Evolutionary conservation across 2,113 vertebrate species (phyloP).

Genomic region (Pomatorhinus ruficollis): DNA sequence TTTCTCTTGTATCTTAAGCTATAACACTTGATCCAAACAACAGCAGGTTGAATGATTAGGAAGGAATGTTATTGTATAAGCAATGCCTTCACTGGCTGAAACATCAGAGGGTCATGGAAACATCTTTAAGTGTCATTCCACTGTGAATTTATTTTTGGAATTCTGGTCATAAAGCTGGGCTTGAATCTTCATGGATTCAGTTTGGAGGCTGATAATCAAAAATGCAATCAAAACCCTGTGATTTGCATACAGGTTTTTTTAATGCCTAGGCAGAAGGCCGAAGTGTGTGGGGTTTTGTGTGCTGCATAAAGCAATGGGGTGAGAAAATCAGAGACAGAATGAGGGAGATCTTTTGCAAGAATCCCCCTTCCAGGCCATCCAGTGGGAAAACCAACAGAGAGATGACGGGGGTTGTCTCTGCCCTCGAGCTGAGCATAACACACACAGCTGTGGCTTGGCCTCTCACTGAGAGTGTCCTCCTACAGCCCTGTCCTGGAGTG

Average conservation of each 20-base stretch:
- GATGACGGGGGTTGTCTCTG: fast-evolving
- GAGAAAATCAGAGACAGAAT: background rate
- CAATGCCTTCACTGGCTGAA: conserved; percentile 38
- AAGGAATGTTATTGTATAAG: conserved; percentile 56
- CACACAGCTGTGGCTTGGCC: background rate
- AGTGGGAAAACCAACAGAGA: background rate
- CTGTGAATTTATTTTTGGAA: conserved; percentile 33
- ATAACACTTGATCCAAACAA: conserved; percentile 44
- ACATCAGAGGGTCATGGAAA: conserved; percentile 42
- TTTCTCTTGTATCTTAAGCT: conserved; percentile 46
- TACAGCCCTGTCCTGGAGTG: background rate
- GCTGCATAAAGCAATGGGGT: background rate
- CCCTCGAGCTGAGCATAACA: background rate
- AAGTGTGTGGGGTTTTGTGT: background rate
- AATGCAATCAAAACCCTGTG: background rate
- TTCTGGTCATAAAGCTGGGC: background rate
- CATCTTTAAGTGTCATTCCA: conserved; percentile 34
- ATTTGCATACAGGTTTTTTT: background rate
- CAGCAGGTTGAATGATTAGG: conserved; percentile 39
- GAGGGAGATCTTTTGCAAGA: background rate
- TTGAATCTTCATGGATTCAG: background rate
- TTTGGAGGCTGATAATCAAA: conserved; percentile 37
- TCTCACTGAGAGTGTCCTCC: background rate
- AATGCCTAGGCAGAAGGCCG: background rate
- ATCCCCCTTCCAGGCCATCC: background rate